phyloP scores from a whole-genome alignment of 1,140 invertebrate species.

The Drosophila lowei region DNA sequence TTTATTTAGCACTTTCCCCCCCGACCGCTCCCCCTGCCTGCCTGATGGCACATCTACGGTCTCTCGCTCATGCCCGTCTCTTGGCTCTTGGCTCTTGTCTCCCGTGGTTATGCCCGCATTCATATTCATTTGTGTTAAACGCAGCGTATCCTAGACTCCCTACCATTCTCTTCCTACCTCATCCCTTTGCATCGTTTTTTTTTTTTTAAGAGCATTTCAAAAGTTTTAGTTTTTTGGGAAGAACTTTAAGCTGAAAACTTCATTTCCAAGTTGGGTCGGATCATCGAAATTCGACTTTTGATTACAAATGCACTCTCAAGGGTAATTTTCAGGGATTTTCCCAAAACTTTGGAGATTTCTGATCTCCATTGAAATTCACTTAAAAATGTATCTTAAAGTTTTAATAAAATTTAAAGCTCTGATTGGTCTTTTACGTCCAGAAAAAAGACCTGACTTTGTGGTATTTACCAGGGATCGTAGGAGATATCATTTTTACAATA shows the following conservation, averaged over 20 bases:
- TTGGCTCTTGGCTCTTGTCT: neutral
- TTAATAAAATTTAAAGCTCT: slow-evolving; percentile 27
- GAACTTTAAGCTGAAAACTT: slow-evolving; percentile 60
- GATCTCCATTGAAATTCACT: too few relatives aligned
- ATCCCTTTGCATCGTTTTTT: slow-evolving; percentile 11
- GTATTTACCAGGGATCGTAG: too few relatives aligned
- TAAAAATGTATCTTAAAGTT: too few relatives aligned
- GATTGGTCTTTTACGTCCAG: neutral
- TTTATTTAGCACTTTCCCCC: slow-evolving; percentile 68
- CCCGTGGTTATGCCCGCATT: slow-evolving; percentile 55
- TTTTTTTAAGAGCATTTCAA: slow-evolving; percentile 49
- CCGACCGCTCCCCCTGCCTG: neutral
- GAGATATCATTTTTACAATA: too few relatives aligned
- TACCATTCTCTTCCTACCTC: too few relatives aligned
- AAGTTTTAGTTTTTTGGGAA: slow-evolving; percentile 56
- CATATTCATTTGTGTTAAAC: slow-evolving; percentile 81
- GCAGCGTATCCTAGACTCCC: slow-evolving; percentile 68
- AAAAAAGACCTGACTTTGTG: too few relatives aligned
- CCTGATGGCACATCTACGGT: neutral
- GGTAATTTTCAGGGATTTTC: too few relatives aligned
- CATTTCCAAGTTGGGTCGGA: slow-evolving; percentile 37
- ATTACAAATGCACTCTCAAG: slow-evolving; percentile 55
- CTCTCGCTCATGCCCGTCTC: too few relatives aligned
- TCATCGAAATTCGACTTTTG: slow-evolving; percentile 69
- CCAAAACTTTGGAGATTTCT: too few relatives aligned